Evolutionary conservation across 2,888 invertebrate genomes (phyloP).

Genomic region (Suillia variegata): DNA sequence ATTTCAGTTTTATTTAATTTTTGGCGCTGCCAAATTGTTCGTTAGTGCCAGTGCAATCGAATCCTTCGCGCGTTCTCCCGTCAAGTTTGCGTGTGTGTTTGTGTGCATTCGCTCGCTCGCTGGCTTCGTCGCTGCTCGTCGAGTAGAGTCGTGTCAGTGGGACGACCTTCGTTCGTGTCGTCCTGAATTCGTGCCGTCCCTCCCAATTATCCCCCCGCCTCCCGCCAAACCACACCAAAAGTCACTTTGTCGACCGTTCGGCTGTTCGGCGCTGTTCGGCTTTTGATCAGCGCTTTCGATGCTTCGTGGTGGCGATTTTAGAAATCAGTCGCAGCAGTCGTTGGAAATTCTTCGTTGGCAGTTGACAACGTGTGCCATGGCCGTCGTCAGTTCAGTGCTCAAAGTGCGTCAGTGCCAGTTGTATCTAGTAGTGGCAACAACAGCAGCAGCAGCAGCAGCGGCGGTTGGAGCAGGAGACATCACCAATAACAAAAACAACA

Average conservation of each 20-base stretch:
- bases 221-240: too few relatives aligned
- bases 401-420: slow-evolving; percentile 56
- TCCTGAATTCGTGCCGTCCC: slow-evolving; percentile 9
- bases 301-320: slow-evolving; percentile 26
- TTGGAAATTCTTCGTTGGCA: slow-evolving; percentile 36
- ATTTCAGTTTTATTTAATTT: too few relatives aligned
- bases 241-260: not conserved
- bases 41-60: too few relatives aligned
- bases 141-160: slow-evolving; percentile 17
- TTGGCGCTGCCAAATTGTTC: too few relatives aligned
- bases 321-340: slow-evolving; percentile 30
- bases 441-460: slow-evolving; percentile 10
- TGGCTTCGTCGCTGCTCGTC: too few relatives aligned
- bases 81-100: not conserved
- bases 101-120: not conserved
- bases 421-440: slow-evolving; percentile 34
- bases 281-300: slow-evolving; percentile 3
- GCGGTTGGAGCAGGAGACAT: not conserved
- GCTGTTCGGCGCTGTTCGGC: too few relatives aligned
- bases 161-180: slow-evolving; percentile 5
- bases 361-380: slow-evolving; percentile 42
- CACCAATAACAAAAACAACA: not conserved
- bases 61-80: too few relatives aligned
- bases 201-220: not conserved
- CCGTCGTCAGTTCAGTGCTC: slow-evolving; percentile 50